Conservation (phyloP, 2,888 invertebrate genomes). For the Diaprepes abbreviatus region DNA sequence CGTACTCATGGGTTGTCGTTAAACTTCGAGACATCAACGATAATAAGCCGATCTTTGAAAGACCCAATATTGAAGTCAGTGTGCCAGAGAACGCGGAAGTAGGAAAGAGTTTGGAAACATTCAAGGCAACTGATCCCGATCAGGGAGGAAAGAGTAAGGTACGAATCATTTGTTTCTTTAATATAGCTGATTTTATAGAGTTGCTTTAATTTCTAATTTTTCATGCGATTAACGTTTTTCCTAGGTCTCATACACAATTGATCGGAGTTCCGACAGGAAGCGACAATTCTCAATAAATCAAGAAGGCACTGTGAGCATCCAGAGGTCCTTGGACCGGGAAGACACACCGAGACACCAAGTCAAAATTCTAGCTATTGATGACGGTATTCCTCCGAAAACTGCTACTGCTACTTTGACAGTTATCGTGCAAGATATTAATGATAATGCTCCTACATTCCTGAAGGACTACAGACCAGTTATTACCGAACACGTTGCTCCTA, state of each 20-base stretch:
- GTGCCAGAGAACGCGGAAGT: constrained; percentile 94
- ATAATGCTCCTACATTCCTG: constrained; percentile 93
- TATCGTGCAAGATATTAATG: constrained; percentile 95
- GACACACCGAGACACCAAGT: constrained; percentile 96
- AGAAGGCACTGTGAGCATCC: constrained; percentile 95
- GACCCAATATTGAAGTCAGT: constrained; percentile 92
- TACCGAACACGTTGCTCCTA: constrained; percentile 92
- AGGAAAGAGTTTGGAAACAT: constrained; percentile 91
- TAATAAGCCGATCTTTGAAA: constrained; percentile 95
- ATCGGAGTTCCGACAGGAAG: constrained; percentile 91
- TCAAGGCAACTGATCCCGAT: constrained; percentile 96
- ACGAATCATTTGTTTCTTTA: too few species aligned
- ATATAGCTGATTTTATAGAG: too few species aligned
- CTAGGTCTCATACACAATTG: constrained; percentile 85
- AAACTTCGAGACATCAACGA: constrained; percentile 96
- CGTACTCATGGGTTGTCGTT: constrained; percentile 95
- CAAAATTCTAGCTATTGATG: constrained; percentile 95
- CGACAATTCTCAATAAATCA: constrained; percentile 95
- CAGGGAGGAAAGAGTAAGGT: constrained; percentile 92
- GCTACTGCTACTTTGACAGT: constrained; percentile 95
- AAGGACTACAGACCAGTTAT: constrained; percentile 89
- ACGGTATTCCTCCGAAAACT: constrained; percentile 92
- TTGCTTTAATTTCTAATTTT: background rate
- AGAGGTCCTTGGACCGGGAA: constrained; percentile 92
- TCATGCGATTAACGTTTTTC: background rate